Conservation (phyloP, 2,797 vertebrate genomes). For the Chelon labrosus region DNA sequence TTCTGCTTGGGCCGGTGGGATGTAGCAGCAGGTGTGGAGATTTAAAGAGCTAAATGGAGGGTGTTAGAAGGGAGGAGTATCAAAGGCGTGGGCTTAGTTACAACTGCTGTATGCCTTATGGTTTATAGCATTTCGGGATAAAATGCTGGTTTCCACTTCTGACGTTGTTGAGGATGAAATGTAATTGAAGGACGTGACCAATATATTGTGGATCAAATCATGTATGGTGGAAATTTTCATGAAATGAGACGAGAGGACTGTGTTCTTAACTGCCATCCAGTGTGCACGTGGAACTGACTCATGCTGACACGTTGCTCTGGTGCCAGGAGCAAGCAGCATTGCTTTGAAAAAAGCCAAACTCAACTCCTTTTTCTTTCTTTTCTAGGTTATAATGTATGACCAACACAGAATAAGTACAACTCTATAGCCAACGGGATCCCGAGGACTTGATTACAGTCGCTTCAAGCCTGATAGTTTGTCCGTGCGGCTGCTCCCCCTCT, state of each 20-base stretch:
- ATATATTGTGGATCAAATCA: background rate
- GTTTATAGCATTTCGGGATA: background rate
- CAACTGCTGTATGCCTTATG: background rate
- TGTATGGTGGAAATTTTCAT: background rate
- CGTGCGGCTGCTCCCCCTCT: slow-evolving; percentile 84
- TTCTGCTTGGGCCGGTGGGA: slow-evolving; percentile 43
- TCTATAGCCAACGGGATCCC: slow-evolving; percentile 95
- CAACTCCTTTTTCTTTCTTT: slow-evolving; percentile 2
- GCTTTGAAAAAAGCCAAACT: slow-evolving; percentile 20
- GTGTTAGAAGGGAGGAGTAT: background rate
- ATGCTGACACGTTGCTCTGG: slow-evolving; percentile 7
- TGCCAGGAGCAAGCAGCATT: slow-evolving; percentile 35
- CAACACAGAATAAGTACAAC: slow-evolving; percentile 95
- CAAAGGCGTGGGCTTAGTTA: background rate
- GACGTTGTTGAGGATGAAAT: background rate
- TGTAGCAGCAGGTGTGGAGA: slow-evolving; percentile 53
- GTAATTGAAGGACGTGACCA: background rate
- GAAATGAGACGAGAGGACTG: background rate
- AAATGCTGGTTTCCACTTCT: slow-evolving; percentile 12
- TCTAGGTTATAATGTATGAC: slow-evolving; percentile 94
- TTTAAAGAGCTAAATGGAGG: slow-evolving; percentile 25
- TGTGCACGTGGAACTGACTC: slow-evolving; percentile 41
- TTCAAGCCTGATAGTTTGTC: slow-evolving; percentile 98
- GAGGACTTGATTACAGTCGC: slow-evolving; percentile 96
- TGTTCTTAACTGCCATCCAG: background rate